These are phyloP conservation scores for Eupelmus urozonus DNA, from an alignment of 2,888 invertebrate species.

Conservation along the genomic window DNA sequence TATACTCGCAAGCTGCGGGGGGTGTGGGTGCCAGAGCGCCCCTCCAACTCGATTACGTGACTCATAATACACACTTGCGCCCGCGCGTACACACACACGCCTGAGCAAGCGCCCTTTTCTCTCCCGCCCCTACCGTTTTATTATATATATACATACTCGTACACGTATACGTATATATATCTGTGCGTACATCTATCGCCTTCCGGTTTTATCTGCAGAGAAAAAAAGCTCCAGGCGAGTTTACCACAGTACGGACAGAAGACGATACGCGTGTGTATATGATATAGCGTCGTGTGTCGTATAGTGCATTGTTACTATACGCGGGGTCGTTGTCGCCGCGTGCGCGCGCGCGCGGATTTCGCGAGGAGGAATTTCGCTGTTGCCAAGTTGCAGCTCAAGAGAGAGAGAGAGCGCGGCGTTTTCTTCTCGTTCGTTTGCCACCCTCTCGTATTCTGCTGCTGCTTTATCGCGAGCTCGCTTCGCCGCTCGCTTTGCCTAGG, in stretches of 20 bases:
- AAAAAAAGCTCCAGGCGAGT: neutral
- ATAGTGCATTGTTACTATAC: conserved; percentile 23
- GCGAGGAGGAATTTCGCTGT: conserved; percentile 31
- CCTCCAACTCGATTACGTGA: conserved; percentile 70
- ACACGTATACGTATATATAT: neutral
- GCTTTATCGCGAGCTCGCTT: neutral
- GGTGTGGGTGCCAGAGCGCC: conserved; percentile 1
- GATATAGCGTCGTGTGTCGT: neutral
- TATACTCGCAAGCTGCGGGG: conserved; percentile 5
- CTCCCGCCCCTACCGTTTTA: neutral
- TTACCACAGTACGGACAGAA: no score
- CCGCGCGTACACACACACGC: conserved; percentile 50
- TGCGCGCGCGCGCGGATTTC: conserved; percentile 38
- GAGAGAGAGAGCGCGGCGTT: no score
- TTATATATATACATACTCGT: neutral
- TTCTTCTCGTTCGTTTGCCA: neutral
- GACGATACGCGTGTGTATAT: neutral
- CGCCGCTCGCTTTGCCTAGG: no score
- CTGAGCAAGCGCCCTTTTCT: conserved; percentile 6
- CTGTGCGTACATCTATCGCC: neutral
- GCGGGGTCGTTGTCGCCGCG: neutral
- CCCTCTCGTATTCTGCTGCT: neutral
- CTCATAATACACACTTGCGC: conserved; percentile 71
- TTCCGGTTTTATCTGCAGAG: conserved; percentile 28
- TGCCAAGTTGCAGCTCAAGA: conserved; percentile 29